These are phyloP conservation scores for Lagopus muta DNA, from an alignment of 2,113 vertebrate species.

Conservation along the genomic window DNA sequence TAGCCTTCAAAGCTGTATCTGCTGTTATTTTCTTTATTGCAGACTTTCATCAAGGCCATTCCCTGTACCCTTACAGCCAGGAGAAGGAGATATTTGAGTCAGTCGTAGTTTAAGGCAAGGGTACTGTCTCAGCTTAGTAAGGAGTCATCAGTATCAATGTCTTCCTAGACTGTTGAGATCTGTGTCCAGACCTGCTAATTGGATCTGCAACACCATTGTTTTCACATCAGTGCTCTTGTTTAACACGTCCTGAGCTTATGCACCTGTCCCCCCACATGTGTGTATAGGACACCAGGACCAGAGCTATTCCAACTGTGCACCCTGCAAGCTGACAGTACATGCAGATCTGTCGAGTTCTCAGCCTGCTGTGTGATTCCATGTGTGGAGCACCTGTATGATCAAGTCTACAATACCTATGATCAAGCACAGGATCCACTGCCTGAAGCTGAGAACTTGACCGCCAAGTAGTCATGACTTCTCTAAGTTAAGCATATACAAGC, in stretches of 20 bases:
- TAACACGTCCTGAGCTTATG: background rate
- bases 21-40: background rate
- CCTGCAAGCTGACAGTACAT: background rate
- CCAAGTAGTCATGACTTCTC: background rate
- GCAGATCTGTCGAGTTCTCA: background rate
- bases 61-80: background rate
- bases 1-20: background rate
- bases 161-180: background rate
- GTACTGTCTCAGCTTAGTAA: background rate
- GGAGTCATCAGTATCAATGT: background rate
- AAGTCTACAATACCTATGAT: background rate
- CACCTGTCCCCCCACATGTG: background rate
- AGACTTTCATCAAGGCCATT: background rate
- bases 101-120: background rate
- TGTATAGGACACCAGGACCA: background rate
- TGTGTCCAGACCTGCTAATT: background rate
- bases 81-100: background rate
- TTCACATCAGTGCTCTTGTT: background rate
- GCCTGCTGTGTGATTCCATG: fast-evolving
- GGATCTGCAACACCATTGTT: background rate
- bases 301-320: background rate
- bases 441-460: background rate
- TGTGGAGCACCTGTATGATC: background rate
- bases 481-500: background rate
- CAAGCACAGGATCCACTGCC: background rate